Evolutionary conservation across 2,797 vertebrate genomes (phyloP).

Genomic region (Leucoraja ocellata): DNA sequence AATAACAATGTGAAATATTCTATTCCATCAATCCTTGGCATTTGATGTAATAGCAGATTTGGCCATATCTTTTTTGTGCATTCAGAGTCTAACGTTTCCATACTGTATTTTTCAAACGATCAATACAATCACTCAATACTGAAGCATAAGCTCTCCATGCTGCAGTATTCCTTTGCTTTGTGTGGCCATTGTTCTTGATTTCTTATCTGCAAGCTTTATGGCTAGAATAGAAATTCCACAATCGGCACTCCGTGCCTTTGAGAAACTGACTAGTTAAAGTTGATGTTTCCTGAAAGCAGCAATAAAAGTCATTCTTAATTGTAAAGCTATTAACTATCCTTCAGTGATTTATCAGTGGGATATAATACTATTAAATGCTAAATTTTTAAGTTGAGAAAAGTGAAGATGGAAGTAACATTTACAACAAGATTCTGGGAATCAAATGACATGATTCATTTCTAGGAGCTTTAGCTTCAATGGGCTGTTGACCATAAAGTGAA

Average conservation of each 20-base stretch:
- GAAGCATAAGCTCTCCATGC: neutral
- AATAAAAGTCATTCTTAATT: neutral
- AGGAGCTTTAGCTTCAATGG: neutral
- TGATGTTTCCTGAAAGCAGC: neutral
- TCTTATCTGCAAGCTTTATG: neutral
- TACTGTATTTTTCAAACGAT: too few species aligned
- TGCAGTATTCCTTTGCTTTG: neutral
- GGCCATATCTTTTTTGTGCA: neutral
- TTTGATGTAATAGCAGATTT: neutral
- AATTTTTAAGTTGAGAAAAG: neutral
- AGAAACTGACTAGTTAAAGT: neutral
- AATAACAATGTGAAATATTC: neutral
- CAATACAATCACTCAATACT: neutral
- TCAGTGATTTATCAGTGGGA: neutral
- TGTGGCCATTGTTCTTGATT: neutral
- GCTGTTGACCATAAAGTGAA: too few species aligned
- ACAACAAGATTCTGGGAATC: neutral
- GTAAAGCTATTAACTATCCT: neutral
- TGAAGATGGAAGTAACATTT: neutral
- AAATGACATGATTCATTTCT: neutral
- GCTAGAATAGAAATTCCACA: neutral
- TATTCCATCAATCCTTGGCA: neutral
- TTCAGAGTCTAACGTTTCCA: too few species aligned
- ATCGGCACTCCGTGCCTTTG: neutral
- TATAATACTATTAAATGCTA: neutral